phyloP scores from a whole-genome alignment of 2,113 vertebrate genomes.

The Dermatemys mawii region DNA sequence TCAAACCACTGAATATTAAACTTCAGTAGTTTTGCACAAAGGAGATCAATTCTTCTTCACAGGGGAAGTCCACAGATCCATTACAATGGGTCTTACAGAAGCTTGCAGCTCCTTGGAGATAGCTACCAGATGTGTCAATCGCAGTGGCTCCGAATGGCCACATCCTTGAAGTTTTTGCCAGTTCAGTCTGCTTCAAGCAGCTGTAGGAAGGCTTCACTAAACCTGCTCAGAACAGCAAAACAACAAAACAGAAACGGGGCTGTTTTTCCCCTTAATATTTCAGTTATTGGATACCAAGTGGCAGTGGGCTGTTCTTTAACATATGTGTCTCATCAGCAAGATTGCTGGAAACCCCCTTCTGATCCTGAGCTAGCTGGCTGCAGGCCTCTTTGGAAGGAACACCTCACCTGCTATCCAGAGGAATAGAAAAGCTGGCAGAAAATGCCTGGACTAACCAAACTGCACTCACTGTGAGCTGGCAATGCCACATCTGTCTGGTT shows the following conservation, averaged over 20 bases:
- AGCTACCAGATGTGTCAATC: not conserved
- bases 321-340: not conserved
- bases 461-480: too few species aligned
- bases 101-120: too few species aligned
- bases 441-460: too few species aligned
- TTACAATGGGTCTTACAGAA: too few species aligned
- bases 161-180: not conserved
- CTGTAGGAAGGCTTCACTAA: conserved; percentile 21
- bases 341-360: fast-evolving
- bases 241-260: not conserved
- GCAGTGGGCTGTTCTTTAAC: fast-evolving
- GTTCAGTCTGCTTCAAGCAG: not conserved
- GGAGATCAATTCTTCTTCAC: too few species aligned
- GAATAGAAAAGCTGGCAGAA: not conserved
- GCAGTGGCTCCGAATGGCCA: conserved; percentile 8
- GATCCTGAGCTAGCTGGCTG: not conserved
- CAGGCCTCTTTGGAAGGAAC: not conserved
- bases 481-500: not conserved
- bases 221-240: not conserved
- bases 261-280: not conserved
- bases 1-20: too few species aligned
- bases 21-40: too few species aligned
- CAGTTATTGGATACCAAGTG: not conserved
- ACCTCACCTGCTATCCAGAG: not conserved
- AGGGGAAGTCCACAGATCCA: too few species aligned